Percentiles rank a stretch among this genome's conserved stretches.
Conservation (phyloP, 2,113 vertebrate species). For the Indri indri region DNA sequence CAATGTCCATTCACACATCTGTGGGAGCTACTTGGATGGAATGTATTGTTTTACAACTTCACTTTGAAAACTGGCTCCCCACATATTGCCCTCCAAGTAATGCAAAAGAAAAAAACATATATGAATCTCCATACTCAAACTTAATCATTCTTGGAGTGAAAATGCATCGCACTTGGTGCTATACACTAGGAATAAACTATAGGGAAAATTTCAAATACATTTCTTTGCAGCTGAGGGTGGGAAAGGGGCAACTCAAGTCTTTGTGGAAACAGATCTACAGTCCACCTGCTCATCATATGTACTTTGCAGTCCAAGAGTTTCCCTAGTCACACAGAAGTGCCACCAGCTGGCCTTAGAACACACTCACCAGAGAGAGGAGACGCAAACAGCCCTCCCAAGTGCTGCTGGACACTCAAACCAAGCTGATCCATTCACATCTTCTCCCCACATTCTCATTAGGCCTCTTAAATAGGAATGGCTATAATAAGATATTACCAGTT, state of each 20-base stretch:
- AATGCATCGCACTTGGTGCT: background rate
- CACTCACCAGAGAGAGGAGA: background rate
- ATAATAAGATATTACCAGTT: constrained; percentile 17
- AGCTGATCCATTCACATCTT: background rate
- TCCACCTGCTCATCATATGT: background rate
- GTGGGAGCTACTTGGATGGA: background rate
- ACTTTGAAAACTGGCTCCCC: background rate
- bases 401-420: background rate
- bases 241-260: background rate
- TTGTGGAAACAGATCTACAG: background rate
- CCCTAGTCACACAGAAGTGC: background rate
- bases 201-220: constrained; percentile 7
- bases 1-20: background rate
- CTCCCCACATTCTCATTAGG: background rate
- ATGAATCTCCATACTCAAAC: background rate
- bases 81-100: background rate
- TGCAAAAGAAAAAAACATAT: background rate
- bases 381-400: background rate
- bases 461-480: background rate
- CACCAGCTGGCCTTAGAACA: background rate
- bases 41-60: background rate
- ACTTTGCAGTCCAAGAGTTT: background rate
- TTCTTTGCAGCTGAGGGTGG: background rate
- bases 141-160: background rate
- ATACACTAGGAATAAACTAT: background rate